phyloP scores from a whole-genome alignment of 2,797 vertebrate species.

The Darevskia mixta region DNA sequence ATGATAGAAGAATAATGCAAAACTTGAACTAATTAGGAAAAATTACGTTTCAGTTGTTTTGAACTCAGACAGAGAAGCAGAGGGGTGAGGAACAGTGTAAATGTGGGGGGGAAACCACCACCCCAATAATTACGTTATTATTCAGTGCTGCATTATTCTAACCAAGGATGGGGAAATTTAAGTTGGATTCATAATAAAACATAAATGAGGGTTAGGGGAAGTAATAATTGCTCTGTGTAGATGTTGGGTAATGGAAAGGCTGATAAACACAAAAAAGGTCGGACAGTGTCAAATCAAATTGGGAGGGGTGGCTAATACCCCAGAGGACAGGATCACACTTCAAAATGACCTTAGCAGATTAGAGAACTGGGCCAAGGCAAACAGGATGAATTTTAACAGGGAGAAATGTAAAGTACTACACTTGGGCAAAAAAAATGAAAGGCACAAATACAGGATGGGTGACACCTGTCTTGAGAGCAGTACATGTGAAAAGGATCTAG shows the following conservation, averaged over 20 bases:
- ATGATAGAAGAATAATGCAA: conserved; percentile 63
- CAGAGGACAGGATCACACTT: too few species aligned
- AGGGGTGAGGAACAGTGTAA: neutral
- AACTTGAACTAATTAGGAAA: conserved; percentile 69
- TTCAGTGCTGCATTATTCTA: neutral
- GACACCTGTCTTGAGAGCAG: too few species aligned
- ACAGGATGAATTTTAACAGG: too few species aligned
- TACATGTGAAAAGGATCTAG: too few species aligned
- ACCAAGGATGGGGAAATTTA: neutral
- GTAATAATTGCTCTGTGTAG: neutral
- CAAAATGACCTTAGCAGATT: too few species aligned
- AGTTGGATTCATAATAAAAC: neutral
- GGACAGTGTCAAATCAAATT: too few species aligned
- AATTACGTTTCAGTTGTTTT: conserved; percentile 59
- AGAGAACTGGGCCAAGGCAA: too few species aligned
- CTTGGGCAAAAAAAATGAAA: too few species aligned
- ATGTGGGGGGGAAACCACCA: neutral
- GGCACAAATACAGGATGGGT: too few species aligned
- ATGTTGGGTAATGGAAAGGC: neutral
- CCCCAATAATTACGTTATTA: neutral
- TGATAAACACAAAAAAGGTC: neutral
- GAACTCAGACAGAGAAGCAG: conserved; percentile 23
- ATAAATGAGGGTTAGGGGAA: too few species aligned
- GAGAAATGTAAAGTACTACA: too few species aligned
- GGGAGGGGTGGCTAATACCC: too few species aligned